Evolutionary conservation across 2,797 vertebrate genomes (phyloP), one percentile per base, ranked within the genome.

Genomic region (Chloroceryle amazona): DNA sequence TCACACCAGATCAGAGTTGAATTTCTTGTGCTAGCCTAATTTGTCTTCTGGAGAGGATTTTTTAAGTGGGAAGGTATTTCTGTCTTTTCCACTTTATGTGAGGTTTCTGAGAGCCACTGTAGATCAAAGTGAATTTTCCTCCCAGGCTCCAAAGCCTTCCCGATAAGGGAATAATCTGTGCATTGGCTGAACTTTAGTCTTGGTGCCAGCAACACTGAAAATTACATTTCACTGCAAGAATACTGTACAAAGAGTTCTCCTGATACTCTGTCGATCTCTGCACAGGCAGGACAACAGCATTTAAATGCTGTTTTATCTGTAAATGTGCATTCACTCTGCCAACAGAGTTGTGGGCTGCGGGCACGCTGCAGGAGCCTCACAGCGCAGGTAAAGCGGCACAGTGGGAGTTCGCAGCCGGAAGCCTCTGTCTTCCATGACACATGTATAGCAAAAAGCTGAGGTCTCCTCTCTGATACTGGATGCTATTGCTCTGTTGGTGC

Each of bases 51-150:
- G 78, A 71, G 60, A 80, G 42, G 31, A 17, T 31, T 76, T 33
- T 25, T 66, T 19, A 74, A 73, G 52, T 61, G 57, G n/a, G 57
- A 73, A 68, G 19, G 14, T 82, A 80, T 81, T 95, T 94, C 75
- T 87, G n/a, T 52, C 67, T 85, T 89, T 86, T 68, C 61, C 3
- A 6, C 63, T 81, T 72, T 58, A 55, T 0, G 1, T 65, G 85
- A 68, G 51, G 57, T 83, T 95, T 94, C 58, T 72, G 58, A 75
- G 62, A 84, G 25, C 58, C 52, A 22, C 58, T 72, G 25, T 19
- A 91, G 80, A 79, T 91, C 83, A 90, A 95, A 93, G 82, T 31
- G 70, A 79, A 76, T 96, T 88, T 96, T 82, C 46, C 66, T 91
- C 63, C 47, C 51, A 57, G 86, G 66, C 76, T 90, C 76, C 6